Percentiles rank a stretch among this genome's conserved stretches.
Conservation (phyloP, 2,113 vertebrate species). For the Apodemus sylvaticus region DNA sequence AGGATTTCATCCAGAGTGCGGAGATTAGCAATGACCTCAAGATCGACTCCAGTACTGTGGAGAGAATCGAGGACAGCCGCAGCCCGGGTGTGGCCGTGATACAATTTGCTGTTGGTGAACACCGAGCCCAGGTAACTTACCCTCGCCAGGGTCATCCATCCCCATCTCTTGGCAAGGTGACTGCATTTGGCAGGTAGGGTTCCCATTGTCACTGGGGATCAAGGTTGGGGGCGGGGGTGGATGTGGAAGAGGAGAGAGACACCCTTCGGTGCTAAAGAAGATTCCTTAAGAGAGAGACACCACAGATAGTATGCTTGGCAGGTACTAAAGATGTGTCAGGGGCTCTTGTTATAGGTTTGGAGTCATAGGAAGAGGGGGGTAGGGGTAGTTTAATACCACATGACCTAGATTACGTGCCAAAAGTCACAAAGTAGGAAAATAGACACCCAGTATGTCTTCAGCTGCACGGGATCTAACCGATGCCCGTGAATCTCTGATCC, state of each 20-base stretch:
- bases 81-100: constrained; percentile 93
- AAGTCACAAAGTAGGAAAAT: background rate
- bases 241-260: too few species aligned
- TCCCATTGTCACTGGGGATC: background rate
- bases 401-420: background rate
- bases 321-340: background rate
- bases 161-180: accelerated
- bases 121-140: constrained; percentile 96
- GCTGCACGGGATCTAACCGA: background rate
- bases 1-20: constrained; percentile 99
- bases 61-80: constrained; percentile 95
- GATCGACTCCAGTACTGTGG: constrained; percentile 99
- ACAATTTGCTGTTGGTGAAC: constrained; percentile 97
- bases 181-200: background rate
- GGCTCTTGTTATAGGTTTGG: background rate
- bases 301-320: background rate
- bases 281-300: background rate
- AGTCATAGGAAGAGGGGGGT: background rate
- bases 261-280: background rate
- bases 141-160: accelerated
- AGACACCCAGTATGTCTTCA: background rate
- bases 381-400: background rate
- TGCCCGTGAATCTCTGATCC: background rate
- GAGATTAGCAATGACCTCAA: constrained; percentile 98
- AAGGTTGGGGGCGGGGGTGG: too few species aligned